phyloP scores from a whole-genome alignment of 2,797 vertebrate species.

The Cynodonichthys magdalenae region DNA sequence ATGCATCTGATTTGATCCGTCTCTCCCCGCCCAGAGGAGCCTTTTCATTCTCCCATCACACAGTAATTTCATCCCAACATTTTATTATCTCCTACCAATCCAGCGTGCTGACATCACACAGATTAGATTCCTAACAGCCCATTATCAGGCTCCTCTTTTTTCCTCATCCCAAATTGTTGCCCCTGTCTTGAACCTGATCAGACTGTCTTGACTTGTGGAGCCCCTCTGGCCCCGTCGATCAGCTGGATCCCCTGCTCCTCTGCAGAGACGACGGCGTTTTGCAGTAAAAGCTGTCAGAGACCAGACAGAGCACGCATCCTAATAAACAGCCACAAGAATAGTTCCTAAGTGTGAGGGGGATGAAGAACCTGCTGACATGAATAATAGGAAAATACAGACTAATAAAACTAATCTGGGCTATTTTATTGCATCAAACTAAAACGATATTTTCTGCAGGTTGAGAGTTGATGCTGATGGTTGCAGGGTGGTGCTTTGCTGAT shows the following conservation, averaged over 20 bases:
- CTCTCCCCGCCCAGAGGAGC: constrained; percentile 4
- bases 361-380: constrained; percentile 12
- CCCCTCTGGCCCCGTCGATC: constrained; percentile 50
- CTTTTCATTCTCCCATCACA: constrained; percentile 37
- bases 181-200: constrained; percentile 51
- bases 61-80: constrained; percentile 60
- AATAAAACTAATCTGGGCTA: not conserved
- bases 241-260: constrained; percentile 20
- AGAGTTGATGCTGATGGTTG: no score
- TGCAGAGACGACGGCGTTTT: not conserved
- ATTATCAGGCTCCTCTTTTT: constrained; percentile 50
- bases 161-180: constrained; percentile 40
- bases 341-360: constrained; percentile 16
- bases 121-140: constrained; percentile 68
- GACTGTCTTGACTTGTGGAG: constrained; percentile 22
- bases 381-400: not conserved
- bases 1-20: constrained; percentile 25
- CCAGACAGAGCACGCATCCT: constrained; percentile 49
- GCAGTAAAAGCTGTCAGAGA: constrained; percentile 15
- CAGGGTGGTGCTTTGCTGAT: not conserved
- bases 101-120: constrained; percentile 65
- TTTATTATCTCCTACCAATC: constrained; percentile 37
- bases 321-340: constrained; percentile 80
- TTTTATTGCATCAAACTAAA: no score
- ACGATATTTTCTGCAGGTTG: no score